Evolutionary conservation across 1,140 invertebrate species (phyloP).

Genomic region (Drosophila sechellia): DNA sequence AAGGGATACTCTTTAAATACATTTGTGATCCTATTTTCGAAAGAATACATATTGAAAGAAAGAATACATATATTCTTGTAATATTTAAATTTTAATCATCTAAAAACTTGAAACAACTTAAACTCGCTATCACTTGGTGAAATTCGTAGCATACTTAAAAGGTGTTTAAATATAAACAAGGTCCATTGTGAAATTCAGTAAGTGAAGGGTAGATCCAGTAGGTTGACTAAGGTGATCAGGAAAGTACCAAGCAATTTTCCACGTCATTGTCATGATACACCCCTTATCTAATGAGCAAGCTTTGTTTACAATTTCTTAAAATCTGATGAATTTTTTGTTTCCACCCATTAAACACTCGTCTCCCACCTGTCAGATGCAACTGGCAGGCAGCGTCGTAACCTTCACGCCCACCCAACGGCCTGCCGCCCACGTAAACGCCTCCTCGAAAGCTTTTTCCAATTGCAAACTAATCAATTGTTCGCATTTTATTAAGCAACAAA

Average conservation of each 20-base stretch:
- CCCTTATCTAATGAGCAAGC: background rate
- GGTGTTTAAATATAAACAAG: background rate
- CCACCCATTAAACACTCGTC: background rate
- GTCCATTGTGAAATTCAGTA: background rate
- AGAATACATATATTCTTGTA: too few species aligned
- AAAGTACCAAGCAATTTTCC: too few species aligned
- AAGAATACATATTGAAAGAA: too few species aligned
- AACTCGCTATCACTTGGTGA: too few species aligned
- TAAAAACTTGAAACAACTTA: too few species aligned
- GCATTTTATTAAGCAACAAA: conserved; percentile 80
- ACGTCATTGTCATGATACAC: background rate
- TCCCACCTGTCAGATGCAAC: conserved; percentile 74
- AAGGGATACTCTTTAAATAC: too few species aligned
- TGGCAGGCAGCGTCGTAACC: conserved; percentile 8
- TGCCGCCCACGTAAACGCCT: conserved; percentile 4
- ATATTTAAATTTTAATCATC: too few species aligned
- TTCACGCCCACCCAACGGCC: conserved; percentile 25
- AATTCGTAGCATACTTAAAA: background rate
- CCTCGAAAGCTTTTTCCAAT: conserved; percentile 56
- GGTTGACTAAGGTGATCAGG: background rate
- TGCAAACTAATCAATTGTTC: conserved; percentile 84
- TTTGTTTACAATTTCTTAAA: too few species aligned
- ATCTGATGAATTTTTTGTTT: background rate
- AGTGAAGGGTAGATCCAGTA: too few species aligned
- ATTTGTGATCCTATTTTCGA: too few species aligned